Evolutionary conservation across 2,888 invertebrate species (phyloP).

Genomic region (Gari tellinella): DNA sequence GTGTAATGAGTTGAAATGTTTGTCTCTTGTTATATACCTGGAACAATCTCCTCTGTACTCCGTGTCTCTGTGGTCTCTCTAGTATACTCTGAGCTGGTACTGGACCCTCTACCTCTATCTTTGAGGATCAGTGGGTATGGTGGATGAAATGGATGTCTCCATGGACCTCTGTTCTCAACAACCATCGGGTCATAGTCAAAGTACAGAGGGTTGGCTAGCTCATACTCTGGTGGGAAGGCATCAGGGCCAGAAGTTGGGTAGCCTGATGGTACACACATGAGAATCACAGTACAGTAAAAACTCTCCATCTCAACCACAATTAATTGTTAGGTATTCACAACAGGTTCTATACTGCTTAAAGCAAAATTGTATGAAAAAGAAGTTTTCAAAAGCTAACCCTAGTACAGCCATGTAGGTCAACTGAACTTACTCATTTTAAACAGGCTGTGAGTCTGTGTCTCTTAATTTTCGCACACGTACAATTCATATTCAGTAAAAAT

Average conservation of each 20-base stretch:
- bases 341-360: too few species aligned
- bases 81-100: slow-evolving; percentile 48
- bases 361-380: too few species aligned
- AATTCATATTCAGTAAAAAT: too few species aligned
- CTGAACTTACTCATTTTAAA: too few species aligned
- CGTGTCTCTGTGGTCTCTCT: slow-evolving; percentile 48
- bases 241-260: slow-evolving; percentile 81
- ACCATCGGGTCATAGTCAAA: slow-evolving; percentile 66
- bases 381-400: too few species aligned
- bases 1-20: too few species aligned
- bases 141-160: slow-evolving; percentile 66
- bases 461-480: too few species aligned
- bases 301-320: too few species aligned
- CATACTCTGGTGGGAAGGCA: slow-evolving; percentile 75
- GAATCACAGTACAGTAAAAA: too few species aligned
- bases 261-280: slow-evolving; percentile 61
- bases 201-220: slow-evolving; percentile 68
- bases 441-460: too few species aligned
- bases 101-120: slow-evolving; percentile 4
- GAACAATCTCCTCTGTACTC: slow-evolving; percentile 51
- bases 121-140: slow-evolving; percentile 59
- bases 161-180: slow-evolving; percentile 61
- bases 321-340: too few species aligned
- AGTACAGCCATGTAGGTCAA: too few species aligned
- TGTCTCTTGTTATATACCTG: slow-evolving; percentile 28